phyloP scores from a whole-genome alignment of 2,113 vertebrate species.

The Callopanchax toddi region DNA sequence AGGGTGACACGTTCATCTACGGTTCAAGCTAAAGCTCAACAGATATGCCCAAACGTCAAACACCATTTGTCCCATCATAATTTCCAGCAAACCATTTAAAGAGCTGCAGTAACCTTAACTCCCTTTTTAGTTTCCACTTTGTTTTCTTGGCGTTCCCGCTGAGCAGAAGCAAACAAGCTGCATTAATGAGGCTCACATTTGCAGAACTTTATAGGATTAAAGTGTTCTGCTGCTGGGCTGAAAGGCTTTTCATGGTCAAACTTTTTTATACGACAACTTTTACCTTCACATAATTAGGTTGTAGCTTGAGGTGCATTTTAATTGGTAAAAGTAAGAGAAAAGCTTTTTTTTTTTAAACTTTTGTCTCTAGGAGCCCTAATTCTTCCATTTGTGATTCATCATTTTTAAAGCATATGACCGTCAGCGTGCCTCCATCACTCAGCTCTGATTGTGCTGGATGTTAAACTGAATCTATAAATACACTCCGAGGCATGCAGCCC shows the following conservation, averaged over 20 bases:
- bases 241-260: slow-evolving; percentile 38
- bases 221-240: slow-evolving; percentile 7
- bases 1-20: slow-evolving; percentile 16
- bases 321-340: slow-evolving; percentile 21
- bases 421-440: slow-evolving; percentile 27
- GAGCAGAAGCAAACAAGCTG: not conserved
- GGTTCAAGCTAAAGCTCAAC: no score
- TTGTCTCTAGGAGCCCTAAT: not conserved
- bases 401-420: slow-evolving; percentile 27
- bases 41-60: slow-evolving; percentile 1
- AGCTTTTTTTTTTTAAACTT: not conserved
- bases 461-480: slow-evolving; percentile 34
- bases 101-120: not conserved
- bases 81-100: not conserved
- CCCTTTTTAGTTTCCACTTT: not conserved
- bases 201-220: slow-evolving; percentile 34
- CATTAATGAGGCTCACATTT: slow-evolving; percentile 39
- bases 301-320: slow-evolving; percentile 46
- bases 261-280: slow-evolving; percentile 6
- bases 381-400: not conserved
- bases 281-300: slow-evolving; percentile 43
- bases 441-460: slow-evolving; percentile 27
- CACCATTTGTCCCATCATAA: not conserved
- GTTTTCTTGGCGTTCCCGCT: not conserved
- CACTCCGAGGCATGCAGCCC: not conserved